Conservation (phyloP, 2,113 vertebrate species). For the Embiotoca jacksoni region DNA sequence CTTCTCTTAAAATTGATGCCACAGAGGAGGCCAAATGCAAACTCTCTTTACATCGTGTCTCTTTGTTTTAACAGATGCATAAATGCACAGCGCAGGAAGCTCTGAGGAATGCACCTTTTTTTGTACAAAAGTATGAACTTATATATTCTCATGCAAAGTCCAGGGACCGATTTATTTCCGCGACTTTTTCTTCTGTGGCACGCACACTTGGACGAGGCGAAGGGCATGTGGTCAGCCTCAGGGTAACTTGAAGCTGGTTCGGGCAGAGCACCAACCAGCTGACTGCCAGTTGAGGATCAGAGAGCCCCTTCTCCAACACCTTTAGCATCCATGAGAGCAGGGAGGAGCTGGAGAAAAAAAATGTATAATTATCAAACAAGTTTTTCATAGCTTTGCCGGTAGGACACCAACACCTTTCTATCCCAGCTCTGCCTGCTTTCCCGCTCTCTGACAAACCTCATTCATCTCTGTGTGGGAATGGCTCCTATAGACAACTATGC, state of each 20-base stretch:
- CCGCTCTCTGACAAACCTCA: constrained; percentile 80
- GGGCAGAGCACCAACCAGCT: constrained; percentile 70
- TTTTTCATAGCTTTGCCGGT: constrained; percentile 60
- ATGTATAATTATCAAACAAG: constrained; percentile 39
- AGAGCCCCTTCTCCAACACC: constrained; percentile 61
- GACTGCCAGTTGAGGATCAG: constrained; percentile 78
- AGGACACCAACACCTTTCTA: constrained; percentile 69
- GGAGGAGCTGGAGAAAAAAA: constrained; percentile 60
- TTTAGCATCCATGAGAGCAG: constrained; percentile 71
- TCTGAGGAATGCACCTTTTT: constrained; percentile 92
- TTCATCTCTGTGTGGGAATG: constrained; percentile 75
- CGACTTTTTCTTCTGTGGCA: constrained; percentile 86
- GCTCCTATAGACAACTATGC: constrained; percentile 80
- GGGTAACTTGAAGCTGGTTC: constrained; percentile 80
- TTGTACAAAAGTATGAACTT: constrained; percentile 84
- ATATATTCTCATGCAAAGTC: constrained; percentile 79
- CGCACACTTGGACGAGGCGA: constrained; percentile 80
- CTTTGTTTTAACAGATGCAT: constrained; percentile 87
- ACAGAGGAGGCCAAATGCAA: background rate
- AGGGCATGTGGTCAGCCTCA: constrained; percentile 86
- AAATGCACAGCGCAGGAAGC: constrained; percentile 84
- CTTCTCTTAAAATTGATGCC: background rate
- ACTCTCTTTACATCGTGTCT: background rate
- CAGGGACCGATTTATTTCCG: constrained; percentile 86
- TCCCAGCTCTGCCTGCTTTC: constrained; percentile 60